A percentile compares a stretch with the other conserved stretches of the same genome.
Conservation (phyloP, 2,888 invertebrate species). For the Cephus pygmeus region DNA sequence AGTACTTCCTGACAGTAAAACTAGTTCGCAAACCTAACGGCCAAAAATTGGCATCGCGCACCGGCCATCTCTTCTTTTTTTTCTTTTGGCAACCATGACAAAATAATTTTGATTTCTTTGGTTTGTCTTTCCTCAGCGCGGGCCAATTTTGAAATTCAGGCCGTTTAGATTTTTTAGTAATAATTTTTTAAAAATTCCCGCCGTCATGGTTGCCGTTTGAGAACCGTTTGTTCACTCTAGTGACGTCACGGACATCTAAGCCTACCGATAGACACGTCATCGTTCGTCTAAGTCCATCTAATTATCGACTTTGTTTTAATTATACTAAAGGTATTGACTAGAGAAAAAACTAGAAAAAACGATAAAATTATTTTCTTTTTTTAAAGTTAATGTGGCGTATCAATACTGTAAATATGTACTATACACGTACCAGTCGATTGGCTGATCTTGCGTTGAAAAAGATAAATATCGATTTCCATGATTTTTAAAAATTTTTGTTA, state of each 20-base stretch:
- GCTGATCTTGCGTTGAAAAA: background rate
- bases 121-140: background rate
- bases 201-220: background rate
- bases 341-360: slow-evolving; percentile 23
- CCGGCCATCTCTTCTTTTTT: background rate
- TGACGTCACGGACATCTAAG: background rate
- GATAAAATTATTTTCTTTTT: background rate
- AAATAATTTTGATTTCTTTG: background rate
- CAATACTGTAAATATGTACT: background rate
- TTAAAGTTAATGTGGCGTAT: background rate
- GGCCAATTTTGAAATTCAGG: background rate
- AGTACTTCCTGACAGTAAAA: background rate
- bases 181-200: background rate
- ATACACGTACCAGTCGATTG: background rate
- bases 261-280: background rate
- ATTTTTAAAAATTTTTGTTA: background rate
- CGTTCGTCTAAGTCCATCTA: background rate
- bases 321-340: slow-evolving; percentile 53
- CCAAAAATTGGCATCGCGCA: background rate
- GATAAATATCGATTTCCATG: background rate
- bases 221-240: background rate
- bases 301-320: slow-evolving; percentile 20
- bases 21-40: background rate
- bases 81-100: background rate
- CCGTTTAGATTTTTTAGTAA: background rate